Evolutionary conservation across 1,140 invertebrate genomes (phyloP).

Genomic region (Carposina sasakii): DNA sequence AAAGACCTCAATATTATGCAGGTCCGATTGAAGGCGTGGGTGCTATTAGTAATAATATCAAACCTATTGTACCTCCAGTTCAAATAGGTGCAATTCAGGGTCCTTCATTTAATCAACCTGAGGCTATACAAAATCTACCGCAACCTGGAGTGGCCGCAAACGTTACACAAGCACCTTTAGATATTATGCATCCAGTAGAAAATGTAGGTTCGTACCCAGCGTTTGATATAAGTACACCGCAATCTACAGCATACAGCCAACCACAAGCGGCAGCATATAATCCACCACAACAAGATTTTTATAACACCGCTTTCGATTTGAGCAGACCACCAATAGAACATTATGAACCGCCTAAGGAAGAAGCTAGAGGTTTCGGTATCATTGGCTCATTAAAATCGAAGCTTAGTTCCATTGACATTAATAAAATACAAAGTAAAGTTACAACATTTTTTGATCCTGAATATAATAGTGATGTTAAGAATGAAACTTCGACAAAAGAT

Average conservation of each 20-base stretch:
- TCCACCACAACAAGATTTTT: constrained; percentile 23
- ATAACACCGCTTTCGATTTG: constrained; percentile 53
- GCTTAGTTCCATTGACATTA: constrained; percentile 56
- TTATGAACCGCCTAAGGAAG: constrained; percentile 35
- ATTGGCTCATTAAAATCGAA: constrained; percentile 65
- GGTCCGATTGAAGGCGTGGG: constrained; percentile 65
- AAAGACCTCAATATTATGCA: constrained; percentile 64
- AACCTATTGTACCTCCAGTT: constrained; percentile 39
- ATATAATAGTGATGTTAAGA: constrained; percentile 41
- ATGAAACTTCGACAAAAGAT: constrained; percentile 19
- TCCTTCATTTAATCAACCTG: constrained; percentile 40
- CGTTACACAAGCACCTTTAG: constrained; percentile 12
- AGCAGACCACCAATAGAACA: constrained; percentile 44
- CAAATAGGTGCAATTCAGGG: constrained; percentile 38
- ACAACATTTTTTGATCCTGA: constrained; percentile 66
- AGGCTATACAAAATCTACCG: neutral
- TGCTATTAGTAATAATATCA: constrained; percentile 53
- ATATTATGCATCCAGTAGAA: constrained; percentile 1
- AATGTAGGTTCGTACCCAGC: constrained; percentile 3
- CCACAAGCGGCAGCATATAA: constrained; percentile 7
- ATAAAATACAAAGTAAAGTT: constrained; percentile 64
- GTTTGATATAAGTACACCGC: constrained; percentile 27
- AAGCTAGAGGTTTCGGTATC: constrained; percentile 50
- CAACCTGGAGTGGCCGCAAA: constrained; percentile 2
- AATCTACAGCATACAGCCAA: constrained; percentile 19